A percentile compares a stretch with the other conserved stretches of the same genome.
Evolutionary conservation across 2,113 vertebrate genomes (phyloP).

Genomic region (Emydocephalus ijimae): DNA sequence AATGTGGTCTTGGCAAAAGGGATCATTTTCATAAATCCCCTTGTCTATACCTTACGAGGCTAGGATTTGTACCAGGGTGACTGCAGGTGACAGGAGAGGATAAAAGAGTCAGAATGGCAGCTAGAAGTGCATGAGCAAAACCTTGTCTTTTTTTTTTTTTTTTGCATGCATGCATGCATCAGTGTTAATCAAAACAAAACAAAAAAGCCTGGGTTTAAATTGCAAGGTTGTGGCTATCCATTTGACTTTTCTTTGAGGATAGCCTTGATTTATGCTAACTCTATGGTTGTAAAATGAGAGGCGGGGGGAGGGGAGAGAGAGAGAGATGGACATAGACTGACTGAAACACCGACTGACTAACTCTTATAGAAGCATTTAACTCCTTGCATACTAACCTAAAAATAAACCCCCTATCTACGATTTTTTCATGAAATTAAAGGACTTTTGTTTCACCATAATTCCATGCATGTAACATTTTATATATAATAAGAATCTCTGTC

Average conservation of each 20-base stretch:
- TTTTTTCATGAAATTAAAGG: not conserved
- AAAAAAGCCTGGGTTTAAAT: not conserved
- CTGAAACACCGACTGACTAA: not conserved
- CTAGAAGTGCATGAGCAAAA: not conserved
- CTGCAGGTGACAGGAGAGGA: not conserved
- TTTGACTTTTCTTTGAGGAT: not conserved
- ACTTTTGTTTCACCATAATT: not conserved
- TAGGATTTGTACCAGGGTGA: conserved; percentile 51
- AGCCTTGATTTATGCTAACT: not conserved
- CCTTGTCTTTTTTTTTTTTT: not conserved
- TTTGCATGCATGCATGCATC: not conserved
- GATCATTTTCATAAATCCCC: conserved; percentile 46
- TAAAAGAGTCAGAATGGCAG: not conserved
- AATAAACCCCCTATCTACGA: fast-evolving
- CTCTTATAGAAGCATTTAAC: not conserved
- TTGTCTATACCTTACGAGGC: conserved; percentile 7
- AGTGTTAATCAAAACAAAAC: not conserved
- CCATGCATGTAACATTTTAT: not conserved
- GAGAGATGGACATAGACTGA: not conserved
- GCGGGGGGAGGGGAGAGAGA: not conserved
- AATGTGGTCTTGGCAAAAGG: conserved; percentile 61
- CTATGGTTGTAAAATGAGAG: conserved; percentile 12
- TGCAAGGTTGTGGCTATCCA: not conserved
- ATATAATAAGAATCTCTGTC: not conserved
- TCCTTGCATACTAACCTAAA: not conserved